phyloP scores from a whole-genome alignment of 2,797 vertebrate species.

The Pipistrellus pygmaeus region DNA sequence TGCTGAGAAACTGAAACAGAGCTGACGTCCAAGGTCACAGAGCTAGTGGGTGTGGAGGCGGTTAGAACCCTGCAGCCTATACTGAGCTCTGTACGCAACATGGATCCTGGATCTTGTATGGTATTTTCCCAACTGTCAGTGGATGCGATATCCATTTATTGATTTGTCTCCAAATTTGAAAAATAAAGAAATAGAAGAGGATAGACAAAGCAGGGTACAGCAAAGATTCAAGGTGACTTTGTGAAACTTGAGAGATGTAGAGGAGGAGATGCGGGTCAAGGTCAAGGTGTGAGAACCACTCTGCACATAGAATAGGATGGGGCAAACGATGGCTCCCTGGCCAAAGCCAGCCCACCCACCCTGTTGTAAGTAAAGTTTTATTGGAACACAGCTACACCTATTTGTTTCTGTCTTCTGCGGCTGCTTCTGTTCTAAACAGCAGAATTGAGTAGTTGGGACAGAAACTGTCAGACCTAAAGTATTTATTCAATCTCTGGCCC shows the following conservation, averaged over 20 bases:
- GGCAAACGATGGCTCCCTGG: accelerated
- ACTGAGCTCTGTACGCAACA: accelerated
- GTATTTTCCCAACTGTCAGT: neutral
- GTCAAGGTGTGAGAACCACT: neutral
- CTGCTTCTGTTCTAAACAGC: neutral
- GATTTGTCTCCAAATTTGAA: neutral
- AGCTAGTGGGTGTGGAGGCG: neutral
- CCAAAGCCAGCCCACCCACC: neutral
- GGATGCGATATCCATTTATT: neutral
- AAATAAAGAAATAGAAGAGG: neutral
- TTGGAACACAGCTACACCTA: neutral
- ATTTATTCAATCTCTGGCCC: neutral
- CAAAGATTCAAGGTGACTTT: neutral
- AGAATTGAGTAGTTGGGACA: neutral
- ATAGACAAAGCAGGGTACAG: neutral
- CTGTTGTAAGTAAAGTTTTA: neutral
- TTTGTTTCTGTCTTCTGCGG: neutral
- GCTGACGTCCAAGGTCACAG: conserved; percentile 13
- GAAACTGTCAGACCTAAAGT: neutral
- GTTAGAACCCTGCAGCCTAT: neutral
- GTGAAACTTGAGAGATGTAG: neutral
- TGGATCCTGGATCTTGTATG: neutral
- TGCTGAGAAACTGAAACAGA: neutral
- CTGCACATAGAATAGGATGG: neutral
- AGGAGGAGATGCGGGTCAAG: neutral